These are phyloP conservation scores for Phorcus lineatus DNA, from an alignment of 2,888 invertebrate species.

Conservation along the genomic window DNA sequence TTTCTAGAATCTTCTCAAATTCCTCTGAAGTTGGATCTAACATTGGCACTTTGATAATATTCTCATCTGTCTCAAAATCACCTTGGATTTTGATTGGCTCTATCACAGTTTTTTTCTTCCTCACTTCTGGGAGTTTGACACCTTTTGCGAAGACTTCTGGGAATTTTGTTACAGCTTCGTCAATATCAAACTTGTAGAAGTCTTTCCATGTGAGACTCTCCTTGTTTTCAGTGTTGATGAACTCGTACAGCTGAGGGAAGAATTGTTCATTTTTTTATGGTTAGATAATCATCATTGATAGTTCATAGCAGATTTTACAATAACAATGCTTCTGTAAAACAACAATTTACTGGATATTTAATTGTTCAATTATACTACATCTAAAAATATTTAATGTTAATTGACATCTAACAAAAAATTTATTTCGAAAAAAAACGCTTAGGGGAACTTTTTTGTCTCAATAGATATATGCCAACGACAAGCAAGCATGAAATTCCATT, in stretches of 20 bases:
- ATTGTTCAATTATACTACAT: too few relatives aligned
- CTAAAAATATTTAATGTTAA: too few relatives aligned
- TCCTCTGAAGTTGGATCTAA: neutral
- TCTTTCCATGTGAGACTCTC: neutral
- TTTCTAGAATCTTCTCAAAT: neutral
- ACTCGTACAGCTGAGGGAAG: neutral
- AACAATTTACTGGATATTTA: too few relatives aligned
- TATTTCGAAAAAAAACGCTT: too few relatives aligned
- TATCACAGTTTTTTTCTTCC: neutral
- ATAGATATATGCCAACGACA: too few relatives aligned
- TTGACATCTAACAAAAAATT: too few relatives aligned
- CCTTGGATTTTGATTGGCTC: neutral
- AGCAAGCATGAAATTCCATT: too few relatives aligned
- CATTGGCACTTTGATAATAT: neutral
- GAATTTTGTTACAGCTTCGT: conserved; percentile 7
- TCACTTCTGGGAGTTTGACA: neutral
- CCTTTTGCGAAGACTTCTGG: conserved; percentile 17
- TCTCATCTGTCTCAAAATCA: neutral
- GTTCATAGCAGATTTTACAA: too few relatives aligned
- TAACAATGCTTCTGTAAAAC: too few relatives aligned
- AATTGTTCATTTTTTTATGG: neutral
- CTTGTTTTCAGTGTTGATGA: neutral
- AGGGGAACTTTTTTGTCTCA: too few relatives aligned
- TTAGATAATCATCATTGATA: too few relatives aligned
- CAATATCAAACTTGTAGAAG: neutral